Evolutionary conservation across 2,113 vertebrate genomes (phyloP).

Genomic region (Nyctibius bracteatus): DNA sequence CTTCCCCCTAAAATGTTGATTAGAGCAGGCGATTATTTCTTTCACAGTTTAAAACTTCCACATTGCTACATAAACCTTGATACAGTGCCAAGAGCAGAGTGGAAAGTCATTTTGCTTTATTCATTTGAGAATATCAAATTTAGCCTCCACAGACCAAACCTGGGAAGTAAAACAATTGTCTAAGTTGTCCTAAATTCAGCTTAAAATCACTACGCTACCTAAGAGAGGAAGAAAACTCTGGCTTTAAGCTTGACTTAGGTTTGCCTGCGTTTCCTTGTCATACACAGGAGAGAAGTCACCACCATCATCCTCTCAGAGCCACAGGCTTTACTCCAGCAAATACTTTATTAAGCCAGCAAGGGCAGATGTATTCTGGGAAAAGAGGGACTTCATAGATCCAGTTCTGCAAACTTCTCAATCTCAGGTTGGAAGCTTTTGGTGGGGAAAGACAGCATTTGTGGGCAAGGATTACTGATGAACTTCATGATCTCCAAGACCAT

Average conservation of each 20-base stretch:
- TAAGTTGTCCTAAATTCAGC: not conserved
- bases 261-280: not conserved
- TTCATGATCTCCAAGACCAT: not conserved
- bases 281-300: not conserved
- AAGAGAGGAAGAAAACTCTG: not conserved
- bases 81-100: not conserved
- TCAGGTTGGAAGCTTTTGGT: not conserved
- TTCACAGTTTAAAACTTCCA: slow-evolving; percentile 19
- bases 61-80: not conserved
- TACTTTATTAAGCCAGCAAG: not conserved
- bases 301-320: not conserved
- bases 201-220: not conserved
- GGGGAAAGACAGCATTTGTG: not conserved
- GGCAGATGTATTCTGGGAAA: rapidly evolving
- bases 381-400: no score
- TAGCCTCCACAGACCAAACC: not conserved
- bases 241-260: not conserved
- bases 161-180: not conserved
- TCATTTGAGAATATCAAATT: not conserved
- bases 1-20: slow-evolving; percentile 8
- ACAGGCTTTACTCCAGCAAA: not conserved
- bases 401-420: no score
- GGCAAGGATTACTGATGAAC: not conserved
- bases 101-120: not conserved
- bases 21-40: slow-evolving; percentile 15